These are phyloP conservation scores for Drosophila longiperda DNA, from an alignment of 2,888 invertebrate species.

Conservation along the genomic window DNA sequence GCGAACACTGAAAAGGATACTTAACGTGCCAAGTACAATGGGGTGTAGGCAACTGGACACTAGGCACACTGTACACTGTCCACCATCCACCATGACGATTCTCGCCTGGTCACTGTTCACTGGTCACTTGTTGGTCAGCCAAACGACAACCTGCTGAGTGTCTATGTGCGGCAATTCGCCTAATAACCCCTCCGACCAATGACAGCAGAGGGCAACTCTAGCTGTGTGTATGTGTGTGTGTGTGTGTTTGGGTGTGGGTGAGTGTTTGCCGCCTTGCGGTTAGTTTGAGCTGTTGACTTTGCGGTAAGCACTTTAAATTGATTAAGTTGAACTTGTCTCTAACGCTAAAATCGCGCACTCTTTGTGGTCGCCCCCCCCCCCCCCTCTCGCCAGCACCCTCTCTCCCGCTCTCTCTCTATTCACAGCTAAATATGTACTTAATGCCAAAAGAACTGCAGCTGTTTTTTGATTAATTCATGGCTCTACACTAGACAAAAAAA, in stretches of 20 bases:
- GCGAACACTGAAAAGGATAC: constrained; percentile 69
- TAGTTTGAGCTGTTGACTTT: constrained; percentile 79
- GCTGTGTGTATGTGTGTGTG: background rate
- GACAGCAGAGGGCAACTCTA: background rate
- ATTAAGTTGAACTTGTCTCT: constrained; percentile 80
- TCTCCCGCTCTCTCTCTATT: background rate
- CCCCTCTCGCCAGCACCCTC: background rate
- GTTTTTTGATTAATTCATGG: constrained; percentile 72
- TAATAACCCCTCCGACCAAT: constrained; percentile 58
- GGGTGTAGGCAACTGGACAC: constrained; percentile 57
- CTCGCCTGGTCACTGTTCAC: background rate
- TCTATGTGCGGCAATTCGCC: constrained; percentile 69
- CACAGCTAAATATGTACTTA: constrained; percentile 48
- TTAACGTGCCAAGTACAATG: constrained; percentile 51
- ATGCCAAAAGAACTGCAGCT: constrained; percentile 57
- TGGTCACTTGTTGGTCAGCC: constrained; percentile 63
- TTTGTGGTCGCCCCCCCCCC: constrained; percentile 13
- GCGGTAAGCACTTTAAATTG: constrained; percentile 78
- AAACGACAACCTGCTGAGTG: constrained; percentile 70
- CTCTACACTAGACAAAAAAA: constrained; percentile 2
- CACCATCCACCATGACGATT: constrained; percentile 16
- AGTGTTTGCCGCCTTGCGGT: constrained; percentile 64
- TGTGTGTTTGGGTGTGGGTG: background rate
- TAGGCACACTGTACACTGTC: constrained; percentile 11
- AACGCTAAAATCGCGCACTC: constrained; percentile 38